Evolutionary conservation across 2,113 vertebrate genomes (phyloP), one percentile per base, ranked within the genome.

Genomic region (Geococcyx californianus): DNA sequence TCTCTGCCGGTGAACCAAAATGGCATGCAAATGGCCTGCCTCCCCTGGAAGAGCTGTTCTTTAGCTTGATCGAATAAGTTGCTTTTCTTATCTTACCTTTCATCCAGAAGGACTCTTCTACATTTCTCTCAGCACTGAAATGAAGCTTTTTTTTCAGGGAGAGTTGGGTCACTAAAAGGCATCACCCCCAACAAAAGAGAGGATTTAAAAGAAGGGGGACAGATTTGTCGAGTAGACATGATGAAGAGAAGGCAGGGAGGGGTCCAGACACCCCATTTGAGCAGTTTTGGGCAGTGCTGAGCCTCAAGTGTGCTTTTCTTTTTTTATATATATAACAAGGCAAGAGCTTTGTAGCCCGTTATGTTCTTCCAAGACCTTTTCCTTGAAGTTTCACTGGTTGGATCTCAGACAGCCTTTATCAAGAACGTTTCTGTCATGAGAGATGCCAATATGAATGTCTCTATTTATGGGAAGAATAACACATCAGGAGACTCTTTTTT

Each of bases 1-100:
- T 14, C 45, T 78, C 64, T 95, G 44, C 34, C 0, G 1, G 47
- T 0, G 4, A 91, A 55, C 42, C 47, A 38, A 78, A 95, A 80
- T 31, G 54, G 33, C 56, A 72, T 75, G 84, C 74, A 92, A 94
- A 83, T 94, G 82, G 67, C n/a, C 60, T 75, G 36, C 42, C 49
- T 97, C 56, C 63, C 77, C 82, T 95, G 76, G 88, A 96, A 73
- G 84, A 78, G 68, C 47, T 90, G 82, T 17, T 92, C 69, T 94
- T 96, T 94, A 89, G 93, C 88, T 95, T 84, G 77, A 36, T 88
- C 56, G 45, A 94, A 87, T 87, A 64, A 94, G 90, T 96, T 96
- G 17, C 49, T 81, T 96, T 96, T 94, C 95, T 90, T 92, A 94
- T 86, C 90, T 95, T 73, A 77, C 69, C 55, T 95, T 95, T 96